Percentiles rank a stretch among this genome's conserved stretches.
These are phyloP conservation scores for Actinopyga echinites DNA, from an alignment of 53 echinoderm and acorn worm genomes.

Conservation along the genomic window DNA sequence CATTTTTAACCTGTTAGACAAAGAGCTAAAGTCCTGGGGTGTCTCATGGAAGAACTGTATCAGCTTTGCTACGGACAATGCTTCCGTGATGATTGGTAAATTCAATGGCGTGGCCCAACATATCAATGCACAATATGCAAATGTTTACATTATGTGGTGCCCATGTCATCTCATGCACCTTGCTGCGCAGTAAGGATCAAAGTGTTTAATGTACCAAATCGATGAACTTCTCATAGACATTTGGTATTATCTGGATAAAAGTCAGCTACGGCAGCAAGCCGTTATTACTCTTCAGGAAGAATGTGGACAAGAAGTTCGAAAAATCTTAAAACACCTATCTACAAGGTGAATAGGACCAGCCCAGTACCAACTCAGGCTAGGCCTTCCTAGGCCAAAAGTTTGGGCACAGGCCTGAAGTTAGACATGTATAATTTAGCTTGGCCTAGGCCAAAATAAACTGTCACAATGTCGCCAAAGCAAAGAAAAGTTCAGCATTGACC, in stretches of 20 bases:
- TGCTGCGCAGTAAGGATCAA: slow-evolving; percentile 36
- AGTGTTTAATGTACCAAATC: background rate
- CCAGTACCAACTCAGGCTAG: too few species aligned
- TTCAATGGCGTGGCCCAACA: slow-evolving; percentile 32
- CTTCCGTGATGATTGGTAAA: slow-evolving; percentile 37
- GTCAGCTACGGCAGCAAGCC: slow-evolving; percentile 37
- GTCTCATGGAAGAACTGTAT: slow-evolving; percentile 49
- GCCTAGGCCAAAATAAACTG: too few species aligned
- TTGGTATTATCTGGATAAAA: slow-evolving; percentile 56
- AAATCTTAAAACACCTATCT: slow-evolving; percentile 48
- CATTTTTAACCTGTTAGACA: slow-evolving; percentile 42
- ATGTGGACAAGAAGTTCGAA: slow-evolving; percentile 34
- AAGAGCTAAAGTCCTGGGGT: background rate
- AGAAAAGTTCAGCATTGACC: too few species aligned
- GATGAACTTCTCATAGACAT: slow-evolving; percentile 16
- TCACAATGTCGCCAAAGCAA: too few species aligned
- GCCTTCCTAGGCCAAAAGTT: too few species aligned
- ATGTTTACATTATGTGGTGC: slow-evolving; percentile 45
- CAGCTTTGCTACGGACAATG: slow-evolving; percentile 52
- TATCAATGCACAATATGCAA: slow-evolving; percentile 21
- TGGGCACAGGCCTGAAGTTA: too few species aligned
- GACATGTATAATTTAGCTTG: too few species aligned
- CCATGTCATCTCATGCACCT: slow-evolving; percentile 53
- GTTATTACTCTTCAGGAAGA: slow-evolving; percentile 41
- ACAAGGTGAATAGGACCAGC: slow-evolving; percentile 36